Evolutionary conservation across 2,888 invertebrate genomes (phyloP).

Genomic region (Poecilus cupreus): DNA sequence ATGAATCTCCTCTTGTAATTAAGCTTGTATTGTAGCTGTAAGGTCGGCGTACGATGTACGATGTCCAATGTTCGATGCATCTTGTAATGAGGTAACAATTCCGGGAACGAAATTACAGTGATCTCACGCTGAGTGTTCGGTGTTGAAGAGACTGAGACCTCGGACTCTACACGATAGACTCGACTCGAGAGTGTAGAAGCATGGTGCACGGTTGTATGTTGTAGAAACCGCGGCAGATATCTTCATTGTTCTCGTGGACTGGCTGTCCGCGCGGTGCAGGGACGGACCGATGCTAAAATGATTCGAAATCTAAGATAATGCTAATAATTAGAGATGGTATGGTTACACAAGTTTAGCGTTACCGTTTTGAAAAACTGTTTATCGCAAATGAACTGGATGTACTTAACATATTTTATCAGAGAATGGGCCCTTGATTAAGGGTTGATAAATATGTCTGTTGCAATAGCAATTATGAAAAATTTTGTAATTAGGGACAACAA

Average conservation of each 20-base stretch:
- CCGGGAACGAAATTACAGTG: slow-evolving; percentile 69
- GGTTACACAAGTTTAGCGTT: not conserved
- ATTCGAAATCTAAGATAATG: too few species aligned
- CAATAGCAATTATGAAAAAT: too few species aligned
- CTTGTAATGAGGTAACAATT: slow-evolving; percentile 64
- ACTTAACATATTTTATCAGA: too few species aligned
- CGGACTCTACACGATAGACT: too few species aligned
- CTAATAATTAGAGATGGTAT: too few species aligned
- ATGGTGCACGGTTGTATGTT: slow-evolving; percentile 63
- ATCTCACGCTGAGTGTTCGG: slow-evolving; percentile 66
- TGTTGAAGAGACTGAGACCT: too few species aligned
- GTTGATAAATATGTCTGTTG: too few species aligned
- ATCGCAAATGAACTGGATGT: too few species aligned
- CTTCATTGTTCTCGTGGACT: slow-evolving; percentile 67
- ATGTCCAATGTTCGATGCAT: too few species aligned
- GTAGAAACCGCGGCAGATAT: slow-evolving; percentile 66
- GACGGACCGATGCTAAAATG: not conserved
- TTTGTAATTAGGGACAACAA: too few species aligned
- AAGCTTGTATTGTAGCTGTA: not conserved
- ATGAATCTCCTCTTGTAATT: not conserved
- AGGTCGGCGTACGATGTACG: not conserved
- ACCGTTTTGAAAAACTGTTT: not conserved
- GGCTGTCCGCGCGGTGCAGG: slow-evolving; percentile 15
- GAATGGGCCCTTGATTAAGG: too few species aligned
- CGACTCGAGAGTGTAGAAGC: slow-evolving; percentile 59